These are phyloP conservation scores for Nomada goodeniana DNA, from an alignment of 2,888 invertebrate species.

Conservation along the genomic window DNA sequence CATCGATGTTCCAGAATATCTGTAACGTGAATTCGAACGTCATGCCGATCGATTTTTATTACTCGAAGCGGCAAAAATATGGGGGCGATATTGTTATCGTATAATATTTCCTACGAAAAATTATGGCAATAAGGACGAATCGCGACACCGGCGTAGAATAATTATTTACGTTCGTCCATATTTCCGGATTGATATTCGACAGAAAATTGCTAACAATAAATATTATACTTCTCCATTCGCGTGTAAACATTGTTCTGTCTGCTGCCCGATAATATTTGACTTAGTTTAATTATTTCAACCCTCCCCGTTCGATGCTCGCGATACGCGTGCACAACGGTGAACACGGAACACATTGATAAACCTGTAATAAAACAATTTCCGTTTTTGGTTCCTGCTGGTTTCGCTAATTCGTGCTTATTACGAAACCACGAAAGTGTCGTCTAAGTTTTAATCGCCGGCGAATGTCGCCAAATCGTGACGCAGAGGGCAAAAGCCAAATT, in stretches of 20 bases:
- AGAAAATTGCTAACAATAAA: conserved; percentile 14
- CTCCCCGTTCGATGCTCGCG: neutral
- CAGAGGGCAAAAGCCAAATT: conserved; percentile 39
- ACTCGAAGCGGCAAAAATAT: neutral
- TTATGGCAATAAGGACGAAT: conserved; percentile 14
- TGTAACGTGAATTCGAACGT: neutral
- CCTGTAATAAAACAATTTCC: neutral
- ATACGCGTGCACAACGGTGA: neutral
- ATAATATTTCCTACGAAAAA: neutral
- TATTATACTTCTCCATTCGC: conserved; percentile 1
- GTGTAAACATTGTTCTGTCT: neutral
- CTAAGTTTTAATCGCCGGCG: neutral
- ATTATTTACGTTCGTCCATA: conserved; percentile 5
- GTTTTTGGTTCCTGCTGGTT: neutral
- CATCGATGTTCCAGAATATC: neutral
- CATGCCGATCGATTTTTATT: conserved; percentile 7
- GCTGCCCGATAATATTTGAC: conserved; percentile 4
- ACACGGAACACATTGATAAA: neutral
- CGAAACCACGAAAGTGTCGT: neutral
- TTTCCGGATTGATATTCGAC: conserved; percentile 11
- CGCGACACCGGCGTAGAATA: neutral
- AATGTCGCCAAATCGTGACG: conserved; percentile 24
- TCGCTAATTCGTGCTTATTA: neutral
- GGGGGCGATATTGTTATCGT: neutral
- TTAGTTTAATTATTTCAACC: neutral